Conservation (phyloP, 2,113 vertebrate species). For the Bujurquina vittata region DNA sequence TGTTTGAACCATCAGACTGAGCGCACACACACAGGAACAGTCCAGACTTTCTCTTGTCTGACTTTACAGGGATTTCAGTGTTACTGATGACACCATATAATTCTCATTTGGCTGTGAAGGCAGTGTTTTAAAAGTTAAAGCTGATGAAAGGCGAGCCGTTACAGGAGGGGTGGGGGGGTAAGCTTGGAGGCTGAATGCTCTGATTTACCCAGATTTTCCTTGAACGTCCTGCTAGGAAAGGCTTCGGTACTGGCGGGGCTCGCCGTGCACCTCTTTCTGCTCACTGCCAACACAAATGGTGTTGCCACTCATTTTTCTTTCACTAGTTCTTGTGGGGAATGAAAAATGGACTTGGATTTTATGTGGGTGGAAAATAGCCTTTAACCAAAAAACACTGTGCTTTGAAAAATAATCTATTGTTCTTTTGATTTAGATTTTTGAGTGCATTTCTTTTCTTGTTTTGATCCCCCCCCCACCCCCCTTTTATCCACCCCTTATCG, state of each 20-base stretch:
- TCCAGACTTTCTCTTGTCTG: background rate
- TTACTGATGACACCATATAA: constrained; percentile 58
- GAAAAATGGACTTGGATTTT: constrained; percentile 16
- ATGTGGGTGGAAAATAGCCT: background rate
- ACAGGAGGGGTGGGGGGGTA: background rate
- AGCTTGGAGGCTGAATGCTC: constrained; percentile 32
- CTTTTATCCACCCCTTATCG: background rate
- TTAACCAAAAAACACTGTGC: background rate
- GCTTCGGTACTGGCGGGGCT: constrained; percentile 29
- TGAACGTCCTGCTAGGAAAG: constrained; percentile 51
- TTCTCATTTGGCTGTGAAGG: constrained; percentile 60
- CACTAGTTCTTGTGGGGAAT: constrained; percentile 11
- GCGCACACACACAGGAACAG: background rate
- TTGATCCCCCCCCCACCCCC: background rate
- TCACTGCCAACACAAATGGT: constrained; percentile 77
- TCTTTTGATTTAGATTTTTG: background rate
- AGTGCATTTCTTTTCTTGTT: background rate
- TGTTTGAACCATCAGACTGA: background rate
- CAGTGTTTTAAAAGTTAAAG: constrained; percentile 43
- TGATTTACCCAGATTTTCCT: constrained; percentile 56
- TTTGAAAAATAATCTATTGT: background rate
- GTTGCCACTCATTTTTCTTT: constrained; percentile 55
- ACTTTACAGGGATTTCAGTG: constrained; percentile 44
- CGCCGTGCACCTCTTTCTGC: constrained; percentile 32
- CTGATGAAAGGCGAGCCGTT: constrained; percentile 54